Evolutionary conservation across 2,888 invertebrate species (phyloP), one percentile per base, ranked within the genome.

Genomic region (Caradrina clavipalpis): DNA sequence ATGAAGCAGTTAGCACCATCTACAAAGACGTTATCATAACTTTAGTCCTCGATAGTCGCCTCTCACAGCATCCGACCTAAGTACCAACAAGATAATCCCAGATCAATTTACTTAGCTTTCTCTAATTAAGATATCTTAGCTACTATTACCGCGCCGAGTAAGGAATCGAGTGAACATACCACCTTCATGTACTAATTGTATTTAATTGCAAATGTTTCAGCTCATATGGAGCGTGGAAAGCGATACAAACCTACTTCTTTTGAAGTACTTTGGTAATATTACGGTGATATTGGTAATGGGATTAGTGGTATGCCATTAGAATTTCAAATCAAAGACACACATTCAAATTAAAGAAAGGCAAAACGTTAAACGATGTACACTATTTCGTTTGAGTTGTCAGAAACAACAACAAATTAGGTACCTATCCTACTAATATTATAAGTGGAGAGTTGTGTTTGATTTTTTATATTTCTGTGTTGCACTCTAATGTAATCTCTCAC

Each of bases 151-250:
- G 21, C 51, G 19, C 51, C 51, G 42, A 26, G 70, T 56, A 65
- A 39, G 80, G 76, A 26, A 55, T 50, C 42, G 11, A 74, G 54
- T 49, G 35, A 54, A 63, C 59, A 61, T 35, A 61, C 54, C 56
- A 22, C 49, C 42, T 57, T 22, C 10, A 59, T 65, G 76, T 65
- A 65, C 61, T 75, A 77, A 77, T 77, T 70, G 80, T 53, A 2
- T 39, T 54, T 77, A 77, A 77, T 77, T 77, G 58, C 80, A 17
- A 61, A 61, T 79, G 58, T 79, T 65, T 75, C 51, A 60, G 50
- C 51, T 64, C 80, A 49, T 65, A 75, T 59, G 80, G 80, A 75
- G 70, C 77, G 77, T 79, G 65, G 80, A 77, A 75, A 79, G 77
- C 61, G 54, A 75, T 35, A 47, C 49, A 21, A 13, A 26, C 26